Base-by-base conservation (phyloP, 1,140 invertebrate species). In the Lutraria rhynchaena region DNA sequence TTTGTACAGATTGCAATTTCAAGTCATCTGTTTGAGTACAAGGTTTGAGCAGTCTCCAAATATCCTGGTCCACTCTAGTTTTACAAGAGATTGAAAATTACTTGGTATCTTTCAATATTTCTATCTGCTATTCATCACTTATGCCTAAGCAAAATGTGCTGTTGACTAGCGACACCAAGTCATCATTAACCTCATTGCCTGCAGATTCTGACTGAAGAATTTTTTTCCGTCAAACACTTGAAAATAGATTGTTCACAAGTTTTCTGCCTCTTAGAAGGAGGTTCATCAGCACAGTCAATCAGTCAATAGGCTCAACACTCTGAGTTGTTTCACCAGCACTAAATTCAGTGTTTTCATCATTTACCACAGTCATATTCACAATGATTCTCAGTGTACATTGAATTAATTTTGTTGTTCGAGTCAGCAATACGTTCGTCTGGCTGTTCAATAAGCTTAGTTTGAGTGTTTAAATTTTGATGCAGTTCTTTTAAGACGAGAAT, bases 91-190 rank as follows among this genome's bases (percentile, higher is more conserved):
- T n/a, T n/a, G n/a, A n/a, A n/a, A n/a, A n/a, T n/a, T n/a, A n/a
- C n/a, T n/a, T n/a, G n/a, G 55, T 27, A 22, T 58, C 17, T 58
- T 76, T 76, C 13, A 60, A 19, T 13, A 76, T n/a, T 22, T 76
- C 58, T n/a, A 9, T 24, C 17, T 35, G 41, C 29, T 63, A 61
- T 22, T 76, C 73, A 3, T 76, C 57, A 0, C 57, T 46, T 0
- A 76, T 44, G 19, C 73, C 73, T 35, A 22, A 35, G 29, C 73
- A 61, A 33, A 76, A 76, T 17, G 73, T 22, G 44, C n/a, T 74
- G 53, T 74, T 74, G 13, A 74, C 70, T n/a, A 74, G 44, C 35
- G 9, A 35, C 22, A 53, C 70, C 31, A 74, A 44, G 7, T 74
- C 70, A 74, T 41, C 22, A 58, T 74, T 41, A 19, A 74, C 55